Evolutionary conservation across 2,797 vertebrate genomes (phyloP).

Genomic region (Acipenser ruthenus): DNA sequence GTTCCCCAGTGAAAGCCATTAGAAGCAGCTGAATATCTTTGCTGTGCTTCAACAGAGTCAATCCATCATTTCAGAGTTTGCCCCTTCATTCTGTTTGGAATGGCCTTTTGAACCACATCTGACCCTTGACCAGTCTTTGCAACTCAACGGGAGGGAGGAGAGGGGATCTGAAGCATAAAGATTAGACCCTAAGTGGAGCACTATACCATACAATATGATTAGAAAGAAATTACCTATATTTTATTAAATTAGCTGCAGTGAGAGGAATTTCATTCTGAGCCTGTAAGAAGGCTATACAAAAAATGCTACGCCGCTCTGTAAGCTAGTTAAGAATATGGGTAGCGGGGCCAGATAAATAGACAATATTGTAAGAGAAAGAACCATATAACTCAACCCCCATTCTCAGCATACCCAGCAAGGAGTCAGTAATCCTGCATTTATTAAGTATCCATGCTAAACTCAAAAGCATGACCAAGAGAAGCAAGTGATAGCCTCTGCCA

Average conservation of each 20-base stretch:
- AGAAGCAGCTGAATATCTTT: slow-evolving; percentile 46
- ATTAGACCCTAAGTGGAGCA: background rate
- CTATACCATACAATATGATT: background rate
- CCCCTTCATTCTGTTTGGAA: slow-evolving; percentile 10
- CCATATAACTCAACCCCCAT: too few relatives aligned
- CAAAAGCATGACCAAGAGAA: slow-evolving; percentile 4
- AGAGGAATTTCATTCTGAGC: too few relatives aligned
- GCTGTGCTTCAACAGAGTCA: slow-evolving; percentile 27
- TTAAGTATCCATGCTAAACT: background rate
- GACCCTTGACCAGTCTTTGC: slow-evolving; percentile 23
- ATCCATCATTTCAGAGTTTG: slow-evolving; percentile 43
- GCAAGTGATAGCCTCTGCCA: slow-evolving; percentile 6
- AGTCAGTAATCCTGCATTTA: too few relatives aligned
- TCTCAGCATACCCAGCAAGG: too few relatives aligned
- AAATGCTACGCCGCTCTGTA: too few relatives aligned
- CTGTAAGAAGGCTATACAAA: too few relatives aligned
- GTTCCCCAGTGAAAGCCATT: slow-evolving; percentile 41
- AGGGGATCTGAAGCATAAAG: background rate
- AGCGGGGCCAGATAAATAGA: too few relatives aligned
- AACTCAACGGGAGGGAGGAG: background rate
- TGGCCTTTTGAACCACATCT: slow-evolving; percentile 31
- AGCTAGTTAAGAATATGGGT: too few relatives aligned
- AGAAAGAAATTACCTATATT: background rate
- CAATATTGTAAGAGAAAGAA: too few relatives aligned
- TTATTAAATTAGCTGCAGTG: too few relatives aligned